Base-by-base conservation (phyloP, 37 sponge, comb jelly and placozoan genomes). In the Chondrosia reniformis region DNA sequence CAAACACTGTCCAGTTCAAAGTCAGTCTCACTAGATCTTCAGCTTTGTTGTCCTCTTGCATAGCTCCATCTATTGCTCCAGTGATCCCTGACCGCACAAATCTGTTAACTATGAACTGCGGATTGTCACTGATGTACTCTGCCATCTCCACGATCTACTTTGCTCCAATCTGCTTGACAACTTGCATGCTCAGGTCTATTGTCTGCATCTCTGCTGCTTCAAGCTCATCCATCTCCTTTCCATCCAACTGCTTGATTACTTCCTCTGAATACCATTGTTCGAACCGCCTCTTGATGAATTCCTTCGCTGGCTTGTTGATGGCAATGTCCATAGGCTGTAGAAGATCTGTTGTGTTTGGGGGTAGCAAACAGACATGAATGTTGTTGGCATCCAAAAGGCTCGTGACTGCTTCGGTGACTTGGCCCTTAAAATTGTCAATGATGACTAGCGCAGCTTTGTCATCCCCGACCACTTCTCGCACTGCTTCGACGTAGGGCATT, bases 301-400 rank as follows among this genome's bases (percentile, higher is more conserved):
- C 46, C 38, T 80, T 80, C 19, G 72, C 81, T 25, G 46, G 69
- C 38, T 80, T 73, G 28, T 80, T 80, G 33, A 80, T 46, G 46
- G 43, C 34, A 4, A 80, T 28, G n/a, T 62, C 28, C 17, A 62
- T 9, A 22, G 63, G 63, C 27, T 62, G 63, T 28, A 62, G 9
- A n/a, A 22, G n/a, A 15, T 49, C 52, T 19, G 52, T 49, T 10
- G 15, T 19, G 52, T 49, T 49, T 10, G 52, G 52, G 15, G 52
- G 52, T n/a, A n/a, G n/a, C n/a, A 72, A 27, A 25, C 38, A 37
- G 24, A 37, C 40, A 39, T 72, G 25, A 42, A 78, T 59, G 45
- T 5, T 57, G 78, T 78, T 8, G 33, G 46, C n/a, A 28, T 75
- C 76, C 10, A 75, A 75, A 45, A 28, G 19, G 19, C 52, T 46